Evolutionary conservation across 53 echinoderm and acorn worm genomes (phyloP), one percentile per base, ranked within the genome.

Genomic region (Patiria pectinifera): DNA sequence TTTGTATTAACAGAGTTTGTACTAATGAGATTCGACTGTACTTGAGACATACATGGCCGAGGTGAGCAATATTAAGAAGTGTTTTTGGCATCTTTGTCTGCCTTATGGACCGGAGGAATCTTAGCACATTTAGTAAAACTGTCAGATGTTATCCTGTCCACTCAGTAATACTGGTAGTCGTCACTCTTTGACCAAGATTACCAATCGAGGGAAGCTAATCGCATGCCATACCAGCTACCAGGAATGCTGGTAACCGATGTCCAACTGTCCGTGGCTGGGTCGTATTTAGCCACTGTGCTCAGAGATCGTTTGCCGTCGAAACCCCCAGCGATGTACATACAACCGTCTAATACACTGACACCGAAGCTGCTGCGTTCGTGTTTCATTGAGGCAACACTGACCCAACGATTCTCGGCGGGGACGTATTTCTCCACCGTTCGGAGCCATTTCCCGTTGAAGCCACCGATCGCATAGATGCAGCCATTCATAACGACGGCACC

Each of bases 391-490:
- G 76, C 81, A 44, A 94, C 94, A 8, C 48, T 49, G 18, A 76
- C 22, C 94, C 94, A 94, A 16, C 70, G 80, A 61, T 94, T 94
- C 9, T 23, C 80, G 1, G 18, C 59, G 2, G 91, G 94, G 85
- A 91, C 91, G 45, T 91, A 94, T 45, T 80, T 77, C 91, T 94
- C 94, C 0, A 91, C 94, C 6, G 94, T 91, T 47, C 82, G 86
- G 3, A 94, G 86, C 91, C 91, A 94, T 19, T 48, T 85, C 10
- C 94, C 86, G 43, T 86, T 91, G 87, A 91, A 91, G 26, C 94
- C 94, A 16, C 94, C 94, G 43, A 94, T 91, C 43, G 91, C 94
- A 61, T 82, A 94, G 22, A 94, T 83, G 82, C 86, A 94, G 46
- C 82, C 82, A 45, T 94, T 82, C 44, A 86, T 48, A 11, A 86